phyloP scores from a whole-genome alignment of 2,797 vertebrate species.

The Sylvia borin region DNA sequence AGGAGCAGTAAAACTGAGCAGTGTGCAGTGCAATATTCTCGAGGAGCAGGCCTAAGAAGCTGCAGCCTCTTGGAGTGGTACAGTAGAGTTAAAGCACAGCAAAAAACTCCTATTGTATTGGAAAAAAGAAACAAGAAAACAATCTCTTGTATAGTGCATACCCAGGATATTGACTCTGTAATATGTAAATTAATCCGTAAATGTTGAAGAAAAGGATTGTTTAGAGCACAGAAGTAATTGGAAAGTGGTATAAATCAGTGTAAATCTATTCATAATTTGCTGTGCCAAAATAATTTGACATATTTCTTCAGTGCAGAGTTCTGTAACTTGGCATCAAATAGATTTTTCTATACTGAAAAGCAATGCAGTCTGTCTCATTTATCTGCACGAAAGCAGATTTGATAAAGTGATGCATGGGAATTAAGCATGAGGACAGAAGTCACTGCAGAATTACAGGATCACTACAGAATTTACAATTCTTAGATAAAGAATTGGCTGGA shows the following conservation, averaged over 20 bases:
- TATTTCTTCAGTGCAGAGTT: background rate
- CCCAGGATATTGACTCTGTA: background rate
- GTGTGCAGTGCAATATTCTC: background rate
- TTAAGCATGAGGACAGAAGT: background rate
- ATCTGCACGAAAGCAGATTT: background rate
- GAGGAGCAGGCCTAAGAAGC: background rate
- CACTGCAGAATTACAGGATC: background rate
- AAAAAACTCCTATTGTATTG: background rate
- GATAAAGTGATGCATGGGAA: background rate
- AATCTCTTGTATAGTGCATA: background rate
- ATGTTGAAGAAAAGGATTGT: background rate
- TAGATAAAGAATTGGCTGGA: background rate
- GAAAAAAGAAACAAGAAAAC: background rate
- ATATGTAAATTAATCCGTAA: background rate
- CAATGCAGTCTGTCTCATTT: background rate
- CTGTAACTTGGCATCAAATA: background rate
- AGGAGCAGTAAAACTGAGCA: background rate
- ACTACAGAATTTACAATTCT: no score
- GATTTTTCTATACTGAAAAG: background rate
- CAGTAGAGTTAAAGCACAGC: background rate
- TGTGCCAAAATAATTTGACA: background rate
- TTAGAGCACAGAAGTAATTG: background rate
- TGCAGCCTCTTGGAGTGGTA: background rate
- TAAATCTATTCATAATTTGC: background rate
- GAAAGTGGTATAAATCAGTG: background rate